These are phyloP conservation scores for Triplophysa siluroides DNA, from an alignment of 2,113 vertebrate genomes.

Conservation along the genomic window DNA sequence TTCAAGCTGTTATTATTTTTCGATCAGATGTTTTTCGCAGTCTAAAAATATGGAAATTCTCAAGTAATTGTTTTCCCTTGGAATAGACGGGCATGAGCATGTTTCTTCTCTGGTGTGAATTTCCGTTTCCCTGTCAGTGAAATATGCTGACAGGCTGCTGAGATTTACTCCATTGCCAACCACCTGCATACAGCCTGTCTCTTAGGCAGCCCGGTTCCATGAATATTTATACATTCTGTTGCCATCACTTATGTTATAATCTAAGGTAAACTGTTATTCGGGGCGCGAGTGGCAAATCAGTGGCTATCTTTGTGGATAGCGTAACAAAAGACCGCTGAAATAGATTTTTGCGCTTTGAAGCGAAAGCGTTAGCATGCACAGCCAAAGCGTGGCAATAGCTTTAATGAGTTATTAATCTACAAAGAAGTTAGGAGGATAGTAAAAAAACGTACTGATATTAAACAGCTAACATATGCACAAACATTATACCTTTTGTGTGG, in stretches of 20 bases:
- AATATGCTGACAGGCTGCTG: conserved; percentile 65
- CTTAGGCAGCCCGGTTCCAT: conserved; percentile 57
- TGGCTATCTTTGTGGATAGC: conserved; percentile 55
- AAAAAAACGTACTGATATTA: not conserved
- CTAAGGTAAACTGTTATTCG: conserved; percentile 59
- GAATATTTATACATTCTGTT: conserved; percentile 70
- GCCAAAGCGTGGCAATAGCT: conserved; percentile 2
- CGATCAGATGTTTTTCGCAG: conserved; percentile 11
- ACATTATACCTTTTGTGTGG: not conserved
- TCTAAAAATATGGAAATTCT: conserved; percentile 46
- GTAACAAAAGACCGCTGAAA: conserved; percentile 39
- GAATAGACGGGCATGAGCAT: conserved; percentile 39
- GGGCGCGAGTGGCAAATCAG: conserved; percentile 54
- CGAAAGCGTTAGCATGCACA: conserved; percentile 2
- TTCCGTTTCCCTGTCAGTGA: conserved; percentile 44
- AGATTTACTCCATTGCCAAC: conserved; percentile 55
- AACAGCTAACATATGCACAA: not conserved
- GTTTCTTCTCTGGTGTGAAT: conserved; percentile 43
- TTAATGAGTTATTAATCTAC: conserved; percentile 25
- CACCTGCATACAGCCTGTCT: conserved; percentile 52
- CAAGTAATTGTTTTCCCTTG: conserved; percentile 34
- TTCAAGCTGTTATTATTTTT: conserved; percentile 21
- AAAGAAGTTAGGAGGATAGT: not conserved
- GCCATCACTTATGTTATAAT: conserved; percentile 59
- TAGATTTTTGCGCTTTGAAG: conserved; percentile 19